These are phyloP conservation scores for Tylochromis polylepis DNA, from an alignment of 2,113 vertebrate genomes.

Conservation along the genomic window DNA sequence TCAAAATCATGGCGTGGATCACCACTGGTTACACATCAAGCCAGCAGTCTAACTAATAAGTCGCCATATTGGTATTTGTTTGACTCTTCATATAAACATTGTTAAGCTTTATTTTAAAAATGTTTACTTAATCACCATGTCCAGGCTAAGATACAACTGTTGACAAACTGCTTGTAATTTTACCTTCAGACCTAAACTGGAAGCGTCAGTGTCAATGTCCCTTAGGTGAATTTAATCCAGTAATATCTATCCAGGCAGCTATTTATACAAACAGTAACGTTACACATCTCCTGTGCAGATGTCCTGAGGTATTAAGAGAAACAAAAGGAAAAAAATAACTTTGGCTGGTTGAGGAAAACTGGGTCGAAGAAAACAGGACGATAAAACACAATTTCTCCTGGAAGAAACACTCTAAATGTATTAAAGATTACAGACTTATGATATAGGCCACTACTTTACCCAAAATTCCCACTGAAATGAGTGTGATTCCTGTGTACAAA, in stretches of 20 bases:
- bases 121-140: neutral
- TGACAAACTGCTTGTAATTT: neutral
- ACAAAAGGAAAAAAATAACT: neutral
- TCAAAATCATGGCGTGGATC: neutral
- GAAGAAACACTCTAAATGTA: neutral
- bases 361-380: neutral
- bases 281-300: neutral
- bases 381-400: neutral
- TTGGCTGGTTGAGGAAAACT: constrained; percentile 8
- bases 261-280: neutral
- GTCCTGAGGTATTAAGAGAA: neutral
- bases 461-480: neutral
- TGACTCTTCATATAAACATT: neutral
- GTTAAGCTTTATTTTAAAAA: neutral
- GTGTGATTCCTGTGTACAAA: neutral
- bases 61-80: neutral
- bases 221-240: neutral
- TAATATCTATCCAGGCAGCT: neutral
- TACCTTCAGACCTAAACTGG: neutral
- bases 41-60: neutral
- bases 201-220: neutral
- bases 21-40: neutral
- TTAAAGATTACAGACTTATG: neutral
- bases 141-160: neutral
- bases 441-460: neutral